These are phyloP conservation scores for Mesocentrotus franciscanus DNA, from an alignment of 53 echinoderm and acorn worm genomes.

Conservation along the genomic window DNA sequence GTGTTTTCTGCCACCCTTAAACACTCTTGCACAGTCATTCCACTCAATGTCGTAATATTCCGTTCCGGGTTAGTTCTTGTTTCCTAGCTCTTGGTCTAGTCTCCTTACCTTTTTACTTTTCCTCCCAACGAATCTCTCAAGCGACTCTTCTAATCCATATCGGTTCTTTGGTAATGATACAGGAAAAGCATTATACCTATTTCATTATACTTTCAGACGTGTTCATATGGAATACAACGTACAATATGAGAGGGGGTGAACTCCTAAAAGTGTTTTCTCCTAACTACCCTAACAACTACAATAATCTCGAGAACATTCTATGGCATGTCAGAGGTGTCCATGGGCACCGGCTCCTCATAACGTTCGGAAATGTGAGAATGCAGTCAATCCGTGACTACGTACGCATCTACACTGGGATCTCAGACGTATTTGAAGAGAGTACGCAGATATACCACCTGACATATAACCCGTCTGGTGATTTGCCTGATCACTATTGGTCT, in stretches of 20 bases:
- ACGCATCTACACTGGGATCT: neutral
- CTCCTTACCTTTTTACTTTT: too few species aligned
- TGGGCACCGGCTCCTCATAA: neutral
- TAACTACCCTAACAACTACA: neutral
- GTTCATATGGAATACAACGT: constrained; percentile 1
- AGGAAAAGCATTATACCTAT: neutral
- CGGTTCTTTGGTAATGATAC: too few species aligned
- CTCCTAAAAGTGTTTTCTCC: neutral
- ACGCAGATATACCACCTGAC: neutral
- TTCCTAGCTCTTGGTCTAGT: too few species aligned
- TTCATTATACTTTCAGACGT: neutral
- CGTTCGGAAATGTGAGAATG: neutral
- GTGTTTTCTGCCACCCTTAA: too few species aligned
- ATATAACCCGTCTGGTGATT: too few species aligned
- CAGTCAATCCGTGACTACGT: neutral
- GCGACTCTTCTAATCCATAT: too few species aligned
- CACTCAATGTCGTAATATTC: too few species aligned
- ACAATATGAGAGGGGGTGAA: neutral
- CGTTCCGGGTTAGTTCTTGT: too few species aligned
- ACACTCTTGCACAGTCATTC: too few species aligned
- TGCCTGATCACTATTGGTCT: neutral
- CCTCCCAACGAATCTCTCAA: too few species aligned
- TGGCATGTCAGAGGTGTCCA: neutral
- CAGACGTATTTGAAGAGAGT: constrained; percentile 27
- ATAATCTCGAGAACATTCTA: constrained; percentile 22